Evolutionary conservation across 2,797 vertebrate species (phyloP).

Genomic region (Sebastes miniatus): DNA sequence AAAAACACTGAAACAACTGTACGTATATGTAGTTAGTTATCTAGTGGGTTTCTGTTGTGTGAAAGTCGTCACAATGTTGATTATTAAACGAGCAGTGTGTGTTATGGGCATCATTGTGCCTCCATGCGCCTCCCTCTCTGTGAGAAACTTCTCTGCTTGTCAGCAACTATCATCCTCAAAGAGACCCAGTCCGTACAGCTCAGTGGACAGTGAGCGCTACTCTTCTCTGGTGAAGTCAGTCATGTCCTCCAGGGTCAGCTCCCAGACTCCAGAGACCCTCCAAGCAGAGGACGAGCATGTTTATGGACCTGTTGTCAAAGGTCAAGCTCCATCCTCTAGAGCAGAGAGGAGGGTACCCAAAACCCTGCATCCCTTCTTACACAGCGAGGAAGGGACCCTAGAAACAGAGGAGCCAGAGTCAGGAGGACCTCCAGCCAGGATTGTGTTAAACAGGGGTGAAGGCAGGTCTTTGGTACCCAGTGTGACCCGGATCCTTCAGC

Average conservation of each 20-base stretch:
- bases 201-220: slow-evolving; percentile 87
- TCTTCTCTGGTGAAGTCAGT: slow-evolving; percentile 86
- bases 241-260: slow-evolving; percentile 78
- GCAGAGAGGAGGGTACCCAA: slow-evolving; percentile 62
- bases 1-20: background rate
- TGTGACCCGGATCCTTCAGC: slow-evolving; percentile 92
- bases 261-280: slow-evolving; percentile 85
- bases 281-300: slow-evolving; percentile 84
- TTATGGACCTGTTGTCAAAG: slow-evolving; percentile 85
- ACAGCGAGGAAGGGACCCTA: slow-evolving; percentile 52
- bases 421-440: slow-evolving; percentile 73
- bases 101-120: slow-evolving; percentile 36
- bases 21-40: background rate
- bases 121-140: slow-evolving; percentile 41
- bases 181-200: slow-evolving; percentile 86
- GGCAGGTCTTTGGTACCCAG: slow-evolving; percentile 78
- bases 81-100: slow-evolving; percentile 32
- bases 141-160: slow-evolving; percentile 73
- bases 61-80: slow-evolving; percentile 54
- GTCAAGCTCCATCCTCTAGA: slow-evolving; percentile 48
- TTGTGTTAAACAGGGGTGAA: slow-evolving; percentile 69
- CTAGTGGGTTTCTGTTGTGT: background rate
- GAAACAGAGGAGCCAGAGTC: slow-evolving; percentile 44
- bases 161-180: slow-evolving; percentile 68
- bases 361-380: slow-evolving; percentile 81